phyloP scores from a whole-genome alignment of 2,113 vertebrate species.

The Genyomyrus donnyi region DNA sequence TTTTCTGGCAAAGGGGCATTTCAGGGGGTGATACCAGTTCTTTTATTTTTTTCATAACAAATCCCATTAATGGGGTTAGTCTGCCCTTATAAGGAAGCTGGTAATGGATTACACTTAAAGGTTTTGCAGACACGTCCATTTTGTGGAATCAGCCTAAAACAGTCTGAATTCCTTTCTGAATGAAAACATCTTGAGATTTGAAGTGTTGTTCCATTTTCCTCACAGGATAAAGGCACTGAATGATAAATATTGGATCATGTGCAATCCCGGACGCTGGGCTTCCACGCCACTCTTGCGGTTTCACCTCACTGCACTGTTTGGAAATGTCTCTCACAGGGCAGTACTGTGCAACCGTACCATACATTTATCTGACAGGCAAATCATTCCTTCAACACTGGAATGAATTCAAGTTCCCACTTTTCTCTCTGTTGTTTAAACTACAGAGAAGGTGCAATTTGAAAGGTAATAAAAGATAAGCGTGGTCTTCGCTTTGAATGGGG shows the following conservation, averaged over 20 bases:
- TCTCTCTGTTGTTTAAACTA: slow-evolving; percentile 6
- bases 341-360: not conserved
- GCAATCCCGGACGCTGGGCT: not conserved
- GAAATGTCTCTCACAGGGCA: slow-evolving; percentile 1
- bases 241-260: not conserved
- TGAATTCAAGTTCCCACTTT: slow-evolving; percentile 13
- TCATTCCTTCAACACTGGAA: not conserved
- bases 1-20: not conserved
- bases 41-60: not conserved
- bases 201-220: not conserved
- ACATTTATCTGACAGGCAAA: not conserved
- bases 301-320: not conserved
- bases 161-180: not conserved
- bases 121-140: not conserved
- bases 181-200: not conserved
- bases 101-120: not conserved
- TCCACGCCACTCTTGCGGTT: not conserved
- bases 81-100: not conserved
- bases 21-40: not conserved
- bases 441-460: not conserved
- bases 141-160: not conserved
- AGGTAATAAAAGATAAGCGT: slow-evolving; percentile 4
- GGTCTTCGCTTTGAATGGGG: not conserved
- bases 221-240: not conserved
- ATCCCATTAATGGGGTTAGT: not conserved